Evolutionary conservation across 1,140 invertebrate species (phyloP), one percentile per base, ranked within the genome.

Genomic region (Drosophila insularis): DNA sequence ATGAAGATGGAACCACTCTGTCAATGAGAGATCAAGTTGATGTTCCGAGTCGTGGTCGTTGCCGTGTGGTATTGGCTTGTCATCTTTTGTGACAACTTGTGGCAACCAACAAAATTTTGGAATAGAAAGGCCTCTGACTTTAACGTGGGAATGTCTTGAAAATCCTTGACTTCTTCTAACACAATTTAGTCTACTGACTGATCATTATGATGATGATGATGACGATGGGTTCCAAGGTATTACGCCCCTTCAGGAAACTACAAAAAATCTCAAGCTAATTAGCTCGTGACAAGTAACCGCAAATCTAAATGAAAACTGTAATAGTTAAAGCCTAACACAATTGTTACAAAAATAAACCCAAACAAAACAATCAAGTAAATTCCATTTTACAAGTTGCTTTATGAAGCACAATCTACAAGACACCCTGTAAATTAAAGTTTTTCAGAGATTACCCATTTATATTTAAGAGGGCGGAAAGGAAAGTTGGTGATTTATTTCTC

Each of bases 61-160:
- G 6, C 7, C 27, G 27, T 61, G 61, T 78, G 72, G 68, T 87
- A 81, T 82, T 87, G 81, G 78, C 63, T 75, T 87, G 79, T 82
- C 84, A 82, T 76, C 56, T 68, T 72, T 32, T 65, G 74, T 53
- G 75, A 86, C 82, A 87, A 77, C 74, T 70, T 77, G 27, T 50
- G 43, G 74, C 74, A 76, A 77, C 7, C 19, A 43, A 61, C 37
- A 60, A 39, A 61, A 27, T 5, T 27, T 39, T 61, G 53, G 62
- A 73, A 76, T 69, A 67, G 82, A 86, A 86, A 87, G 81, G 81
- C 50, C 50, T 58, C 43, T 21, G 62, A 43, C 61, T 43, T 31
- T 53, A 79, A 80, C 75, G 73, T 79, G 74, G 70, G 65, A 77
- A 79, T 68, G 62, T 27, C 17, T 59, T 40, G 10, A 4, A 58